Evolutionary conservation across 2,797 vertebrate species (phyloP).

Genomic region (Falco berigora): DNA sequence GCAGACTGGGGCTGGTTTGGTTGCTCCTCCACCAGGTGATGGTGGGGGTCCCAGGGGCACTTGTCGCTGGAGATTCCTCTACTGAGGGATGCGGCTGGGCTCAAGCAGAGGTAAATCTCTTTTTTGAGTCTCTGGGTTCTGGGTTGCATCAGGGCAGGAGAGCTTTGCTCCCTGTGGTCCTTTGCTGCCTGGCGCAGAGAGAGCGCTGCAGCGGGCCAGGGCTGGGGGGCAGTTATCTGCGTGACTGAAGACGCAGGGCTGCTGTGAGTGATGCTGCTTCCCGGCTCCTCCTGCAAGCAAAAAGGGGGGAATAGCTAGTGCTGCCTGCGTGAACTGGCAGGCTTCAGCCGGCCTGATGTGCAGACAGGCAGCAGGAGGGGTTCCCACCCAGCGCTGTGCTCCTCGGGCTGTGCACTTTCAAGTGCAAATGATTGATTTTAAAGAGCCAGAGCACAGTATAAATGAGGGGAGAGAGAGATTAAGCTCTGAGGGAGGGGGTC

Average conservation of each 20-base stretch:
- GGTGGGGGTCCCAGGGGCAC: rapidly evolving
- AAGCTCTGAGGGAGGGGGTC: background rate
- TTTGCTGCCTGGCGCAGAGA: background rate
- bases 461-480: background rate
- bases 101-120: background rate
- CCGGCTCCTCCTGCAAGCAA: background rate
- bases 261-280: background rate
- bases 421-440: background rate
- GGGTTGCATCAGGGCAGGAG: background rate
- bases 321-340: background rate
- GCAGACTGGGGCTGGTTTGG: background rate
- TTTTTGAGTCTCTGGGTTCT: background rate
- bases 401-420: background rate
- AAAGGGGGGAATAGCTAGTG: background rate
- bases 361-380: background rate
- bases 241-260: background rate
- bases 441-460: rapidly evolving
- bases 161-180: background rate
- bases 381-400: background rate
- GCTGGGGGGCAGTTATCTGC: background rate
- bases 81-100: background rate
- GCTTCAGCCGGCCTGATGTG: background rate
- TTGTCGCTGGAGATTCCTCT: background rate
- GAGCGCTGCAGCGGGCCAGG: background rate
- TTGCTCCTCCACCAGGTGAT: background rate